A percentile compares a stretch with the other conserved stretches of the same genome.
Evolutionary conservation across 2,797 vertebrate species (phyloP).

Genomic region (Galaxias olidus): DNA sequence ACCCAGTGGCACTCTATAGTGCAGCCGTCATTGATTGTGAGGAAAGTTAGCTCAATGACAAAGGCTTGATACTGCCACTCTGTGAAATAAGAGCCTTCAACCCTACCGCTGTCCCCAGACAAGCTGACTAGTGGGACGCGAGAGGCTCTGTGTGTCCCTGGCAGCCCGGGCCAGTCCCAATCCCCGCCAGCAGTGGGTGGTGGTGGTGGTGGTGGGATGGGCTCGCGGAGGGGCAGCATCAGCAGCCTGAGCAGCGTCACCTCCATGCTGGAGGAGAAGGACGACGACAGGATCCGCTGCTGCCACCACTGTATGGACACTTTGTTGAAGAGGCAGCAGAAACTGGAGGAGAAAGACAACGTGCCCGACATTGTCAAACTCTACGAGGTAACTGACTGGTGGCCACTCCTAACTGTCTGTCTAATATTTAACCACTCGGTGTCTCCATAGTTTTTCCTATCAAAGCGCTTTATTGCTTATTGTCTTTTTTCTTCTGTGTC

Average conservation of each 20-base stretch:
- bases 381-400: constrained; percentile 80
- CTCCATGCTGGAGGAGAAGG: constrained; percentile 94
- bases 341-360: constrained; percentile 91
- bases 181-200: constrained; percentile 63
- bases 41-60: neutral
- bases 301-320: constrained; percentile 93
- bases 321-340: constrained; percentile 87
- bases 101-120: constrained; percentile 65
- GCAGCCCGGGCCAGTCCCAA: constrained; percentile 81
- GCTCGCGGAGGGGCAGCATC: constrained; percentile 89
- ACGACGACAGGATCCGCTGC: constrained; percentile 93
- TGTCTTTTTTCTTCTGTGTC: constrained; percentile 11
- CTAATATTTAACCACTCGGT: neutral
- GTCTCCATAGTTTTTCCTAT: too few species aligned
- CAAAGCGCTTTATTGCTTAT: too few species aligned
- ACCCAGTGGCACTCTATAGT: neutral
- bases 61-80: neutral
- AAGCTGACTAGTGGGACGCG: constrained; percentile 90
- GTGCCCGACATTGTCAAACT: constrained; percentile 88
- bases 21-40: too few species aligned
- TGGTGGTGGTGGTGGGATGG: constrained; percentile 65
- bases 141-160: constrained; percentile 81
- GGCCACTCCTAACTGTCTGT: neutral
- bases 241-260: constrained; percentile 92
- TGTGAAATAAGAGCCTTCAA: neutral